These are phyloP conservation scores for Gallinago stenura DNA, from an alignment of 2,797 vertebrate species.

Conservation along the genomic window DNA sequence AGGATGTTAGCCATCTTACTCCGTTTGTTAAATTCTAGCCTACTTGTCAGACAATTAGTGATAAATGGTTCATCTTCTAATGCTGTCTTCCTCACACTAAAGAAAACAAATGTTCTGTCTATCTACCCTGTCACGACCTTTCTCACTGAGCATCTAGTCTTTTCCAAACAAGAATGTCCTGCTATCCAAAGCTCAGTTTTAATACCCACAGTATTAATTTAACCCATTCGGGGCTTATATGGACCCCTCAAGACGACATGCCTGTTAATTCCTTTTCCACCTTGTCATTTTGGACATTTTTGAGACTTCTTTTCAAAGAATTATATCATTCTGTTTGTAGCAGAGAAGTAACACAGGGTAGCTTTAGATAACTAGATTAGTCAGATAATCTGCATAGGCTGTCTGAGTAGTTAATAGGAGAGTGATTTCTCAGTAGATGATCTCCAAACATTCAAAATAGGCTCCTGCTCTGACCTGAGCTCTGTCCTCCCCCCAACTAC, in stretches of 20 bases:
- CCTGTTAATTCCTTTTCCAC: not conserved
- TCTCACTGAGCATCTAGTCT: not conserved
- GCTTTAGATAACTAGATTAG: not conserved
- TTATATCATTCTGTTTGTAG: not conserved
- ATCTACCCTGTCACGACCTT: not conserved
- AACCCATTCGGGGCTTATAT: not conserved
- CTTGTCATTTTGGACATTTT: not conserved
- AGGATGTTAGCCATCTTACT: not conserved
- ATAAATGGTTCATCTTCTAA: not conserved
- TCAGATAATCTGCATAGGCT: not conserved
- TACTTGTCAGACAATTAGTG: not conserved
- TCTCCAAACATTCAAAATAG: not conserved
- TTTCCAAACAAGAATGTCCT: not conserved
- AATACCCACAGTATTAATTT: not conserved
- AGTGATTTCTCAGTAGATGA: not conserved
- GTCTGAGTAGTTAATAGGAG: not conserved
- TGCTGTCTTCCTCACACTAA: not conserved
- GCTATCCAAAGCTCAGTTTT: not conserved
- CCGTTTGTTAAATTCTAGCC: not conserved
- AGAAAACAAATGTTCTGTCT: not conserved
- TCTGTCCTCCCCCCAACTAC: accelerated
- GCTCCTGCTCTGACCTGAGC: not conserved
- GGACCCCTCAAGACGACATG: not conserved
- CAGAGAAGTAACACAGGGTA: not conserved
- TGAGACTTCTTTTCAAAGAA: not conserved